Evolutionary conservation across 2,113 vertebrate species (phyloP), one percentile per base, ranked within the genome.

Genomic region (Labrus mixtus): DNA sequence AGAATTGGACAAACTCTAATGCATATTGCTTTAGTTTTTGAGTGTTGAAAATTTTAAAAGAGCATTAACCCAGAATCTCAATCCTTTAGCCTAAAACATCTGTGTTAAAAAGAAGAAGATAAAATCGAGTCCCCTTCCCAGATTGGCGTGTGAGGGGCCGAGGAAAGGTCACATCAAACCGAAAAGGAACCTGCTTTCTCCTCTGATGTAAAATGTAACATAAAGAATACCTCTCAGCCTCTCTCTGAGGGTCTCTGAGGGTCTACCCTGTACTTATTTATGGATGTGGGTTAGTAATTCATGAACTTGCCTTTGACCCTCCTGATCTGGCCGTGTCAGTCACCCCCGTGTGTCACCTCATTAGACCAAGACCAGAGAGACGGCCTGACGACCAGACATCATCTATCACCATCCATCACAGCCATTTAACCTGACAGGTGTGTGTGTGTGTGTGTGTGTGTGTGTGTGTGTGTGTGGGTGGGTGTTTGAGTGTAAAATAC

Each of bases 251-350:
- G 29, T 77, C 59, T 81, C n/a, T n/a, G n/a, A n/a, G n/a, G n/a
- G n/a, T n/a, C 53, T 67, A 71, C 43, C 22, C 56, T n/a, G 73
- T 41, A 51, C 79, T 78, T 91, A 88, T 88, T 89, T 83, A 73
- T 80, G 75, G 83, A 80, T 81, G 60, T 79, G 48, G 81, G 45
- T 86, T 67, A 85, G 66, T 54, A 57, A 83, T 78, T 84, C 60
- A 71, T 81, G 66, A 80, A 62, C 41, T 43, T 22, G 73, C 68
- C 25, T 75, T 56, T 87, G 78, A 88, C 73, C 82, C 61, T 1
- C 60, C 39, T 56, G 84, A 67, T 64, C 73, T 70, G 76, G 33
- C 81, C 63, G 46, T 82, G 71, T 86, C 67, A 83, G 75, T 75
- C 63, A 77, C 16, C 60, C 60, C 72, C 9, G 51, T 58, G 64